Conservation (phyloP, 2,888 invertebrate species). For the Leucozona laternaria region DNA sequence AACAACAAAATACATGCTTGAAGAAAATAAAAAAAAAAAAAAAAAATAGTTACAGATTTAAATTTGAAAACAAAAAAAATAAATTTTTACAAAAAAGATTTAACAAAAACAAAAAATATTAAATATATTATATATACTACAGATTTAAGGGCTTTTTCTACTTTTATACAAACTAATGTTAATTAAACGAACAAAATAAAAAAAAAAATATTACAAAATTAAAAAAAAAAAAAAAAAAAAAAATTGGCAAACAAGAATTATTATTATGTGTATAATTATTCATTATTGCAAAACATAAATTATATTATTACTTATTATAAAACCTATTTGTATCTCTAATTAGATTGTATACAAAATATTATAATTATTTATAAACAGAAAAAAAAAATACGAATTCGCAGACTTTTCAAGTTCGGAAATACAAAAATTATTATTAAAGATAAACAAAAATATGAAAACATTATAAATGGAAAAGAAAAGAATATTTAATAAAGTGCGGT, state of each 20-base stretch:
- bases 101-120: slow-evolving; percentile 58
- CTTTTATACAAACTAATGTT: slow-evolving; percentile 77
- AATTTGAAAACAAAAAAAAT: slow-evolving; percentile 25
- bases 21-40: slow-evolving; percentile 25
- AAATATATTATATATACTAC: slow-evolving; percentile 60
- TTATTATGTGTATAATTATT: slow-evolving; percentile 65
- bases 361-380: slow-evolving; percentile 78
- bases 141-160: slow-evolving; percentile 76
- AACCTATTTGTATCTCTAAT: slow-evolving; percentile 72
- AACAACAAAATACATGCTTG: slow-evolving; percentile 45
- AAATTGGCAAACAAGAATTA: slow-evolving; percentile 64
- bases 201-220: slow-evolving; percentile 66
- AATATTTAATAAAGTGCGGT: slow-evolving; percentile 81
- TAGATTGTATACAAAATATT: slow-evolving; percentile 77
- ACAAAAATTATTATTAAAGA: slow-evolving; percentile 62
- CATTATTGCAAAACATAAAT: slow-evolving; percentile 60
- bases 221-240: slow-evolving; percentile 75
- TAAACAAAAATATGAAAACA: slow-evolving; percentile 75
- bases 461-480: slow-evolving; percentile 60
- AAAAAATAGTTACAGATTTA: slow-evolving; percentile 57
- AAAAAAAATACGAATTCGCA: slow-evolving; percentile 77
- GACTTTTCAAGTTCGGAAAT: slow-evolving; percentile 78
- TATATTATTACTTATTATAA: slow-evolving; percentile 76
- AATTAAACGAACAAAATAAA: slow-evolving; percentile 45
- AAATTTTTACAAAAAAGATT: slow-evolving; percentile 29